These are phyloP conservation scores for Saccostrea cuccullata DNA, from an alignment of 1,140 invertebrate genomes.

Conservation along the genomic window DNA sequence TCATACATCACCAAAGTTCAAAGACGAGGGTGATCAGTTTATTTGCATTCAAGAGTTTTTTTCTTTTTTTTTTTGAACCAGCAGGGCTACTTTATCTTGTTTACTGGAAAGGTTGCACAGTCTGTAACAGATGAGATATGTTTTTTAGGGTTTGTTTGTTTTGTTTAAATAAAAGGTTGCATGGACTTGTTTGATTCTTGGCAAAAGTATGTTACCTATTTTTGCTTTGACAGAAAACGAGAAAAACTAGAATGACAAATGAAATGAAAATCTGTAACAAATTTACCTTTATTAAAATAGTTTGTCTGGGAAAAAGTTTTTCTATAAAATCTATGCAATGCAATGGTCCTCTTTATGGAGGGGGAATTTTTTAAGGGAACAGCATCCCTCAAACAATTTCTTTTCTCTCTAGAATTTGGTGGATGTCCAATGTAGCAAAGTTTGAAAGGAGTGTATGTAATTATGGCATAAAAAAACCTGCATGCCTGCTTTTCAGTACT, in stretches of 20 bases:
- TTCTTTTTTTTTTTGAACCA: neutral
- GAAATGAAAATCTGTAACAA: no score
- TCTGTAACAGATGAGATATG: constrained; percentile 6
- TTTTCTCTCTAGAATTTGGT: constrained; percentile 1
- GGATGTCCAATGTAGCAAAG: neutral
- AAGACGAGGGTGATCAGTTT: constrained; percentile 3
- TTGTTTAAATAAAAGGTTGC: neutral
- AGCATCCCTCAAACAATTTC: neutral
- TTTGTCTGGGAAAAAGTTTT: neutral
- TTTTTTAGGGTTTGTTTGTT: neutral
- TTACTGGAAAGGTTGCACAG: neutral
- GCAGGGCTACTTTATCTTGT: neutral
- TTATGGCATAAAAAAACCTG: constrained; percentile 12
- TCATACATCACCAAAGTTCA: constrained; percentile 21
- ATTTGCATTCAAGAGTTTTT: neutral
- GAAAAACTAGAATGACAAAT: no score
- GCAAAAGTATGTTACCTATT: neutral
- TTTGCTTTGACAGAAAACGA: neutral
- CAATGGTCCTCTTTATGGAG: no score
- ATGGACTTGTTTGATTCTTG: neutral
- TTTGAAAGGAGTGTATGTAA: constrained; percentile 23
- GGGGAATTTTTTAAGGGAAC: neutral
- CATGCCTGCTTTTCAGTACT: constrained; percentile 15
- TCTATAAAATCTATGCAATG: neutral
- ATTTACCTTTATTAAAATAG: neutral